Evolutionary conservation across 2,113 vertebrate species (phyloP).

Genomic region (Microcebus tavaratra): DNA sequence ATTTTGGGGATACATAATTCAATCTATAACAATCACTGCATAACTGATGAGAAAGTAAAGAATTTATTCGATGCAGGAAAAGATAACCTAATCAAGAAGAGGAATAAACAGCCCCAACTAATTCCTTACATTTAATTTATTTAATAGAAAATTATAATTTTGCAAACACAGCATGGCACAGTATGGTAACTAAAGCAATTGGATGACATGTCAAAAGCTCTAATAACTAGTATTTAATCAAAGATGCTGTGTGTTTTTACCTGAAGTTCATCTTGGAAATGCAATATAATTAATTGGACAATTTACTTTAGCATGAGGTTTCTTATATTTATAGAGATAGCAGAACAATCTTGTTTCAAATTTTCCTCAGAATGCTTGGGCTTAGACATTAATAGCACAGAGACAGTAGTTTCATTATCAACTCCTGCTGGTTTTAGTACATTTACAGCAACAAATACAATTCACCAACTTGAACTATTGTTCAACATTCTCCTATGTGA

Average conservation of each 20-base stretch:
- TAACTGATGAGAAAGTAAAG: neutral
- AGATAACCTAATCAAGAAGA: neutral
- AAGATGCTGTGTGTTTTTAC: neutral
- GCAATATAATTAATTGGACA: neutral
- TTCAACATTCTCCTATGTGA: neutral
- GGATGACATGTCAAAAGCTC: neutral
- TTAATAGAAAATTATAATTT: conserved; percentile 35
- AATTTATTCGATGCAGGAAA: neutral
- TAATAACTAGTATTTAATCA: conserved; percentile 25
- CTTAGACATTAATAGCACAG: neutral
- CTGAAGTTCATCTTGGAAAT: conserved; percentile 30
- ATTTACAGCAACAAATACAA: neutral
- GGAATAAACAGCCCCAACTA: neutral
- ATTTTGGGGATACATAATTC: neutral
- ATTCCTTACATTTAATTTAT: neutral
- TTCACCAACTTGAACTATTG: neutral
- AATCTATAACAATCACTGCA: neutral
- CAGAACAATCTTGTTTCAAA: neutral
- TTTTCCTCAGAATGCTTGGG: neutral
- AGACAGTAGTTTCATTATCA: neutral
- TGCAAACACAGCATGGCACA: neutral
- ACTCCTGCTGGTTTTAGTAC: neutral
- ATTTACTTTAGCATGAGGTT: neutral
- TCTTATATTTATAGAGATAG: neutral
- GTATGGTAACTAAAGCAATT: neutral